These are phyloP conservation scores for Mesembrinibis cayennensis DNA, from an alignment of 2,113 vertebrate species.

Conservation along the genomic window DNA sequence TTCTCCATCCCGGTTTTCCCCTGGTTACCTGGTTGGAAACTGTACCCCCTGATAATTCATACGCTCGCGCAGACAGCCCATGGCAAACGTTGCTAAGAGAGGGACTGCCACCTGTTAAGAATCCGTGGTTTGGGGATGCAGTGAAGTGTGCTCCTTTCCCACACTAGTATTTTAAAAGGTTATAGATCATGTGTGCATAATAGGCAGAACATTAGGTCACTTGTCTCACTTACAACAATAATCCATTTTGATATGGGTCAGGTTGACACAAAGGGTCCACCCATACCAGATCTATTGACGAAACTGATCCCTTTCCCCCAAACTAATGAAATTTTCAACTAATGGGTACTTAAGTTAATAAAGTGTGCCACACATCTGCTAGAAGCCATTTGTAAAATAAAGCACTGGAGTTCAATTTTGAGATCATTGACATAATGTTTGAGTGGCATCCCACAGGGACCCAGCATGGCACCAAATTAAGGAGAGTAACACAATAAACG, in stretches of 20 bases:
- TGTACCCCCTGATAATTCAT: slow-evolving; percentile 82
- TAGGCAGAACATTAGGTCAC: slow-evolving; percentile 86
- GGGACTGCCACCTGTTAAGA: slow-evolving; percentile 83
- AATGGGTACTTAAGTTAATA: slow-evolving; percentile 85
- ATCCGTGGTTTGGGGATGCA: slow-evolving; percentile 74
- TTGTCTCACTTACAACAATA: slow-evolving; percentile 90
- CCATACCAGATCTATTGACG: slow-evolving; percentile 81
- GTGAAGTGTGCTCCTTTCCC: slow-evolving; percentile 84
- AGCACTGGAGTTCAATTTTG: slow-evolving; percentile 77
- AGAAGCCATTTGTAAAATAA: slow-evolving; percentile 78
- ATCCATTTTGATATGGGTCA: slow-evolving; percentile 89
- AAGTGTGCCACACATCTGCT: slow-evolving; percentile 87
- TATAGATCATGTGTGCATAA: slow-evolving; percentile 87
- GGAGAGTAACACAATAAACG: slow-evolving; percentile 77
- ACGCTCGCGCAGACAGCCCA: slow-evolving; percentile 58
- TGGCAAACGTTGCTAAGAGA: slow-evolving; percentile 87
- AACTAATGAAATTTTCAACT: slow-evolving; percentile 90
- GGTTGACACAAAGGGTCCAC: slow-evolving; percentile 82
- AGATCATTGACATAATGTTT: slow-evolving; percentile 81
- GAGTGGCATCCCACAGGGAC: slow-evolving; percentile 76
- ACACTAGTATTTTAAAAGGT: slow-evolving; percentile 88
- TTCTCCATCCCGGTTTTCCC: slow-evolving; percentile 72
- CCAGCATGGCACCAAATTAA: slow-evolving; percentile 80
- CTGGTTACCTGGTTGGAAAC: slow-evolving; percentile 82
- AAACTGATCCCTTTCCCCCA: slow-evolving; percentile 82